A percentile compares a stretch with the other conserved stretches of the same genome.
phyloP scores from a whole-genome alignment of 2,797 vertebrate species.

The Myotis findleyi region DNA sequence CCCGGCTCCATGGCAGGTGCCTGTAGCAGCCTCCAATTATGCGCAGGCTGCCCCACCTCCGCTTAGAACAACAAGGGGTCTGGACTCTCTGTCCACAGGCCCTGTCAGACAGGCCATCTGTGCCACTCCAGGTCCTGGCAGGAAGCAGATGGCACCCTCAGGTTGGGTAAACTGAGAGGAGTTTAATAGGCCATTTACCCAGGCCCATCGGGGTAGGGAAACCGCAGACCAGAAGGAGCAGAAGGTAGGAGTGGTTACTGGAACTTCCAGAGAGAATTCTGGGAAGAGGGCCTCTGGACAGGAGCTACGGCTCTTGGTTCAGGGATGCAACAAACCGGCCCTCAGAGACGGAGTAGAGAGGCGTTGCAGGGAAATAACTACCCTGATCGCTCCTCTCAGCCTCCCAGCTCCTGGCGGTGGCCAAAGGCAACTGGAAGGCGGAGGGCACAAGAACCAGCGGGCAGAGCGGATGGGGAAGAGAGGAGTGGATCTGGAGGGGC shows the following conservation, averaged over 20 bases:
- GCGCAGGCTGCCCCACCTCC: background rate
- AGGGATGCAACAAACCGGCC: background rate
- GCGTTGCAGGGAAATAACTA: constrained; percentile 5
- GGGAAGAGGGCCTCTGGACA: constrained; percentile 49
- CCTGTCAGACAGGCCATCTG: constrained; percentile 69
- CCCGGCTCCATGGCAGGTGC: constrained; percentile 24
- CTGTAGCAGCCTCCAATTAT: constrained; percentile 10
- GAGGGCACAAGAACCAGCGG: background rate
- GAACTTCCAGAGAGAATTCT: constrained; percentile 45
- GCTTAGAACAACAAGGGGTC: constrained; percentile 47
- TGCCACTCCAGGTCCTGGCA: constrained; percentile 55
- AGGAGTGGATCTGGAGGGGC: background rate
- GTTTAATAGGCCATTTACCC: constrained; percentile 68
- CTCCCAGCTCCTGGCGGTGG: background rate
- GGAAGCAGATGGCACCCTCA: constrained; percentile 72
- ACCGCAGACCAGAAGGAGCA: constrained; percentile 70
- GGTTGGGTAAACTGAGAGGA: constrained; percentile 66
- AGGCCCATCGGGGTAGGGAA: constrained; percentile 52
- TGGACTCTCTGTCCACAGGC: constrained; percentile 28
- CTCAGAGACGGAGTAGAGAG: constrained; percentile 10
- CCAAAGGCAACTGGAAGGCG: background rate
- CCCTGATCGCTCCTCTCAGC: background rate
- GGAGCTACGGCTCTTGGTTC: constrained; percentile 37
- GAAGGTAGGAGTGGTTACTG: constrained; percentile 64
- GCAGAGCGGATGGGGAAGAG: background rate